Evolutionary conservation across 1,140 invertebrate genomes (phyloP).

Genomic region (Lordiphosa collinella): DNA sequence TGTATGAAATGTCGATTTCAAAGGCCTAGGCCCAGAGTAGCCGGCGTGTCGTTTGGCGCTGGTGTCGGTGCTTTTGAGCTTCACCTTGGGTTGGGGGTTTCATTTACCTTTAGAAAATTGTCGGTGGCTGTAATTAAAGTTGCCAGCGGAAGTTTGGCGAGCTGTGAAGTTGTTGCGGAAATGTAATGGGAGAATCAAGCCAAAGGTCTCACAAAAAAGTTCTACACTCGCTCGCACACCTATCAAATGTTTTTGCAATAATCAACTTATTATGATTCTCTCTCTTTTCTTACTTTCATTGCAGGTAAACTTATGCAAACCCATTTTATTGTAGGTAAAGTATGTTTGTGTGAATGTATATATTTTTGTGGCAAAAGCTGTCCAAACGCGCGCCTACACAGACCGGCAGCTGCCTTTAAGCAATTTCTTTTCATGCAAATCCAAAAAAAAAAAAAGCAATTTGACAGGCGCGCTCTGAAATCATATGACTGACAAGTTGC

Average conservation of each 20-base stretch:
- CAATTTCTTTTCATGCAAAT: slow-evolving; percentile 59
- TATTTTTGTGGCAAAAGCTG: slow-evolving; percentile 19
- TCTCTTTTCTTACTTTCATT: slow-evolving; percentile 26
- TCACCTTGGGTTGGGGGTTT: slow-evolving; percentile 65
- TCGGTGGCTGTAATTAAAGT: slow-evolving; percentile 68
- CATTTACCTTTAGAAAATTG: slow-evolving; percentile 67
- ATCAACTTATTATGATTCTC: slow-evolving; percentile 8
- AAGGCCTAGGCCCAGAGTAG: slow-evolving; percentile 35
- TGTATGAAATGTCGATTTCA: slow-evolving; percentile 58
- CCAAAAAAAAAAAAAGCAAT: slow-evolving; percentile 26
- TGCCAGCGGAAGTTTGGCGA: slow-evolving; percentile 65
- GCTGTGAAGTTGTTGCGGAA: slow-evolving; percentile 68
- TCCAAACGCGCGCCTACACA: slow-evolving; percentile 19
- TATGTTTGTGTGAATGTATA: neutral
- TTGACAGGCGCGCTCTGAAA: slow-evolving; percentile 61
- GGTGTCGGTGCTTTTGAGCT: slow-evolving; percentile 43
- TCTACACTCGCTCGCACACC: neutral
- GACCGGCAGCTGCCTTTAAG: slow-evolving; percentile 45
- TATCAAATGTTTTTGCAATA: neutral
- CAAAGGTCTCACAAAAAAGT: slow-evolving; percentile 33
- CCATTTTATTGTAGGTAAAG: too few species aligned
- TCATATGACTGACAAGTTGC: slow-evolving; percentile 73
- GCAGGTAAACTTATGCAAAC: slow-evolving; percentile 40
- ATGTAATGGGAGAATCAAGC: slow-evolving; percentile 50
- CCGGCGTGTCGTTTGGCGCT: slow-evolving; percentile 16